A percentile compares a stretch with the other conserved stretches of the same genome.
phyloP scores from a whole-genome alignment of 2,113 vertebrate genomes.

The Malurus elegans region DNA sequence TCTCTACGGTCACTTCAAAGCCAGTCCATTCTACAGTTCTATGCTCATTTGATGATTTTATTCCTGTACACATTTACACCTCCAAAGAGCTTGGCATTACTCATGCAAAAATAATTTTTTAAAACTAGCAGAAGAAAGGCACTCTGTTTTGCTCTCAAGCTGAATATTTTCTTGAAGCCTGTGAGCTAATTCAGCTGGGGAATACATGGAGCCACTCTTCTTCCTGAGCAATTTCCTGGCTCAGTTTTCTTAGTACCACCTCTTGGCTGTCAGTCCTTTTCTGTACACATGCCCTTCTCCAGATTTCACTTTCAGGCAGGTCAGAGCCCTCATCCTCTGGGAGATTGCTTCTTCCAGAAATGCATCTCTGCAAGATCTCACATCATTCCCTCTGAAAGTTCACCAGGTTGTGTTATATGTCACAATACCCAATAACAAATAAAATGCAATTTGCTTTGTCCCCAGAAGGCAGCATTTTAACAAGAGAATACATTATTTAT shows the following conservation, averaged over 20 bases:
- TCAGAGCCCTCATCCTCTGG: not conserved
- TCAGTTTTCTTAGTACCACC: not conserved
- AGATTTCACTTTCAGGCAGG: not conserved
- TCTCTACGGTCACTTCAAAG: not conserved
- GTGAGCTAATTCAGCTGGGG: not conserved
- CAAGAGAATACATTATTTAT: not conserved
- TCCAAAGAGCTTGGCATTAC: not conserved
- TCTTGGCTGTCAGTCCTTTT: not conserved
- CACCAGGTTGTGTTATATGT: not conserved
- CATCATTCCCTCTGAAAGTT: fast-evolving
- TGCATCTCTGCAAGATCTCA: not conserved
- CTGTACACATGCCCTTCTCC: not conserved
- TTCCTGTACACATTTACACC: not conserved
- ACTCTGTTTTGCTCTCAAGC: not conserved
- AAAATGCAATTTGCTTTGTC: not conserved
- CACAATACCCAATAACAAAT: not conserved
- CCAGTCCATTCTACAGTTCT: not conserved
- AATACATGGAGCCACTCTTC: not conserved
- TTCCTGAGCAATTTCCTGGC: not conserved
- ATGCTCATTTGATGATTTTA: not conserved
- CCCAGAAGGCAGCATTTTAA: not conserved
- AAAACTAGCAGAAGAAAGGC: not conserved
- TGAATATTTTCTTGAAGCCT: not conserved
- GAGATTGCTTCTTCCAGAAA: not conserved
- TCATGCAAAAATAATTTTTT: not conserved